A percentile compares a stretch with the other conserved stretches of the same genome.
Conservation (phyloP, 1,140 invertebrate genomes). For the Augochlora pura region DNA sequence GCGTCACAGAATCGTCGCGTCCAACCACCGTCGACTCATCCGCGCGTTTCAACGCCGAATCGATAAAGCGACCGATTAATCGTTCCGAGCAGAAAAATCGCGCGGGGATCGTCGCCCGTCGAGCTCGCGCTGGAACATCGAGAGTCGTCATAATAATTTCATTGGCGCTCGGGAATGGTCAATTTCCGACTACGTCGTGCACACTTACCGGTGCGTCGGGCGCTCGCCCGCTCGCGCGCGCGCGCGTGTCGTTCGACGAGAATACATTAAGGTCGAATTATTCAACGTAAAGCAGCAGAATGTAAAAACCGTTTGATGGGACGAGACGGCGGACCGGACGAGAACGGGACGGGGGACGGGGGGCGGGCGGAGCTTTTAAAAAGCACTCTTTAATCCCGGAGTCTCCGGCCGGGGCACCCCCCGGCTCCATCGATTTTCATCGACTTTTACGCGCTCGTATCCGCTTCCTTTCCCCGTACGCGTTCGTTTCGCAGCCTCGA, state of each 20-base stretch:
- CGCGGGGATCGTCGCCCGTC: too few relatives aligned
- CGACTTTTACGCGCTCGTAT: constrained; percentile 33
- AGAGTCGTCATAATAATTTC: constrained; percentile 7
- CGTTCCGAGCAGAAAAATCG: neutral
- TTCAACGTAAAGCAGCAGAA: constrained; percentile 20
- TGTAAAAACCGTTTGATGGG: constrained; percentile 32
- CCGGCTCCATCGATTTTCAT: constrained; percentile 42
- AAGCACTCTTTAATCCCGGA: constrained; percentile 48
- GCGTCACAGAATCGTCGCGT: too few relatives aligned
- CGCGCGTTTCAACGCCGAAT: neutral
- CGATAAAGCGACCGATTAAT: neutral
- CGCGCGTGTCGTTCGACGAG: neutral
- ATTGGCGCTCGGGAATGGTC: neutral
- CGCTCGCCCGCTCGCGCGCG: too few relatives aligned
- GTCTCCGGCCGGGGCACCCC: constrained; percentile 28
- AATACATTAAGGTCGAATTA: constrained; percentile 33
- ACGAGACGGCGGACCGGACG: neutral
- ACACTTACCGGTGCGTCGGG: neutral
- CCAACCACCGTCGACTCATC: too few relatives aligned
- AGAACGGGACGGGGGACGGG: too few relatives aligned
- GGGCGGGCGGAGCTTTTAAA: constrained; percentile 34
- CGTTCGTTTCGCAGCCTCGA: constrained; percentile 18
- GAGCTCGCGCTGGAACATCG: too few relatives aligned
- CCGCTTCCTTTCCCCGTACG: constrained; percentile 5
- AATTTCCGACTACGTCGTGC: neutral